phyloP scores from a whole-genome alignment of 2,888 invertebrate genomes.

The Liposcelis brunnea region DNA sequence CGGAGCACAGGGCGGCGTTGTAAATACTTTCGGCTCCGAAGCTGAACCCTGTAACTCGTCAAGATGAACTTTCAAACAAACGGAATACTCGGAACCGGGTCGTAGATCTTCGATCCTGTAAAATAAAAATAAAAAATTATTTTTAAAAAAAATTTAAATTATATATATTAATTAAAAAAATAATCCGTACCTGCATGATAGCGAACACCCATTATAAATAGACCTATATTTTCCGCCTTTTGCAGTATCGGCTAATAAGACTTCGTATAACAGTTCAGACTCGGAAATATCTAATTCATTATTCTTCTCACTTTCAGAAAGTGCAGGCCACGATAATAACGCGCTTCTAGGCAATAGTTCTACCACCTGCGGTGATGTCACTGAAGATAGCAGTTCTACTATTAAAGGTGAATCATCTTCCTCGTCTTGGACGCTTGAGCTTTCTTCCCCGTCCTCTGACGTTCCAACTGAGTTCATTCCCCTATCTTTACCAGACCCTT shows the following conservation, averaged over 20 bases:
- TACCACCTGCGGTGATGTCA: slow-evolving; percentile 62
- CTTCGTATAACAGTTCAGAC: slow-evolving; percentile 59
- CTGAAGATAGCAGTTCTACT: slow-evolving; percentile 51
- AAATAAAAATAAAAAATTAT: slow-evolving; percentile 1
- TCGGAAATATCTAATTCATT: slow-evolving; percentile 36
- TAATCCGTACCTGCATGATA: slow-evolving; percentile 41
- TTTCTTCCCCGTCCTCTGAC: slow-evolving; percentile 64
- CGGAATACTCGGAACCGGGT: slow-evolving; percentile 75
- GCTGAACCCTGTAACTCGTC: slow-evolving; percentile 57
- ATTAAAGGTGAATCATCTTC: slow-evolving; percentile 47
- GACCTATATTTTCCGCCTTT: slow-evolving; percentile 71
- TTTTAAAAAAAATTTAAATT: neutral
- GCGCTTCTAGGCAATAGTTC: slow-evolving; percentile 72
- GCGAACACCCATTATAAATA: slow-evolving; percentile 59
- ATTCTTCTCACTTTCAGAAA: slow-evolving; percentile 32
- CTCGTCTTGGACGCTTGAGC: slow-evolving; percentile 51
- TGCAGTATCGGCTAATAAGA: slow-evolving; percentile 57
- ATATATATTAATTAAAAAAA: slow-evolving; percentile 3
- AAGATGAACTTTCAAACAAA: slow-evolving; percentile 59
- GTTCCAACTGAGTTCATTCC: slow-evolving; percentile 36
- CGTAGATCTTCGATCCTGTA: slow-evolving; percentile 56
- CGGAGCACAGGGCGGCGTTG: slow-evolving; percentile 66
- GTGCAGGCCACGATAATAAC: slow-evolving; percentile 63
- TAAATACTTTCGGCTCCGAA: slow-evolving; percentile 62
- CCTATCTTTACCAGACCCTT: slow-evolving; percentile 22